These are phyloP conservation scores for Muscicapa adusta DNA, from an alignment of 2,113 vertebrate genomes.

Conservation along the genomic window DNA sequence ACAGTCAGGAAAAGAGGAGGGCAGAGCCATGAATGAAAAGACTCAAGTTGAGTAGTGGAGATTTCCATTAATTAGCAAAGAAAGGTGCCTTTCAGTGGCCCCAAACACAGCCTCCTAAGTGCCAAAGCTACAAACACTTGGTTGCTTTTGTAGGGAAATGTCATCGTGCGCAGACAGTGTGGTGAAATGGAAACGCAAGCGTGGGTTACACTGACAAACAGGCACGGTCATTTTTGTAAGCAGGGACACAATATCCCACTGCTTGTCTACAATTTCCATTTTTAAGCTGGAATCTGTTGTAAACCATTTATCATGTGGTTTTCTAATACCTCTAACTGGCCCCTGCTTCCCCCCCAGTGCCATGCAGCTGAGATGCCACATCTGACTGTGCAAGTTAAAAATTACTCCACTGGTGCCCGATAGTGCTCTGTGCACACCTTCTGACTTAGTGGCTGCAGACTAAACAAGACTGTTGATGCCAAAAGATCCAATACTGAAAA, in stretches of 20 bases:
- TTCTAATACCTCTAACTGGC: background rate
- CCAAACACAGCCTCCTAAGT: background rate
- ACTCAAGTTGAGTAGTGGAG: background rate
- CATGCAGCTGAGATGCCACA: background rate
- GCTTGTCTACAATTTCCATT: background rate
- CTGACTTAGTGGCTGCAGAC: background rate
- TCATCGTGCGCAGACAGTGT: accelerated
- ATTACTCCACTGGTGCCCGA: accelerated
- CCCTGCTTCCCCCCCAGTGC: background rate
- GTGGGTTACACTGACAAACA: background rate
- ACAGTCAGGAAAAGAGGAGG: background rate
- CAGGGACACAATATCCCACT: background rate
- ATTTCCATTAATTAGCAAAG: background rate
- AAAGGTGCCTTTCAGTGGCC: background rate
- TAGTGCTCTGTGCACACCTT: accelerated
- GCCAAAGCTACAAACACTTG: background rate
- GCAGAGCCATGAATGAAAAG: background rate
- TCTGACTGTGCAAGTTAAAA: background rate
- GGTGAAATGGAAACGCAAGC: background rate
- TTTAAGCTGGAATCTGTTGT: background rate
- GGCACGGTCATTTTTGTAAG: background rate
- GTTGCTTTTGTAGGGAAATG: background rate
- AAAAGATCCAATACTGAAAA: background rate
- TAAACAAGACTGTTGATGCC: background rate
- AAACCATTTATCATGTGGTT: background rate